These are phyloP conservation scores for Glyptemys insculpta DNA, from an alignment of 2,797 vertebrate species.

Conservation along the genomic window DNA sequence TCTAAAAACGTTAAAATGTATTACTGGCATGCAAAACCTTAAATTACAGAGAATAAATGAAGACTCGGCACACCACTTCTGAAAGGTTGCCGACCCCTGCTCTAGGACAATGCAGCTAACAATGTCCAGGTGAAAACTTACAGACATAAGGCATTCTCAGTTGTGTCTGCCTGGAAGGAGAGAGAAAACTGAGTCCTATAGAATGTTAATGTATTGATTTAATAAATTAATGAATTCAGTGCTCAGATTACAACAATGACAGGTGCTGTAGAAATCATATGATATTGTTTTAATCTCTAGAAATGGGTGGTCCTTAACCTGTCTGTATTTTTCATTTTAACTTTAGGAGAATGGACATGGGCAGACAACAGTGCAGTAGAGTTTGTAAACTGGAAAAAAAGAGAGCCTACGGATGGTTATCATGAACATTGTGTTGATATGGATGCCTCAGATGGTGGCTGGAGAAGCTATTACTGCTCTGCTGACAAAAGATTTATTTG, in stretches of 20 bases:
- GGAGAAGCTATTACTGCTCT: constrained; percentile 86
- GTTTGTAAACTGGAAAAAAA: constrained; percentile 91
- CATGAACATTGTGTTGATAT: constrained; percentile 85
- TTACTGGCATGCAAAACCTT: too few species aligned
- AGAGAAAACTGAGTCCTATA: background rate
- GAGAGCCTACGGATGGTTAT: constrained; percentile 73
- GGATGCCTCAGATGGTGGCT: constrained; percentile 82
- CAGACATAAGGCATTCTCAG: background rate
- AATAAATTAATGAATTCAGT: background rate
- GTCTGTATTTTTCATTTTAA: constrained; percentile 2
- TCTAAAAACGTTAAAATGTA: too few species aligned
- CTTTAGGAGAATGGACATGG: constrained; percentile 92
- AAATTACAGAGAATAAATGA: too few species aligned
- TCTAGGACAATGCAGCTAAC: background rate
- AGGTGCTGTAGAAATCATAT: background rate
- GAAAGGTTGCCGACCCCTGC: too few species aligned
- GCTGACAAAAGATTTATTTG: constrained; percentile 89
- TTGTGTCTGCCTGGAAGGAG: background rate
- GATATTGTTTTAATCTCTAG: background rate
- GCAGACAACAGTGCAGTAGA: constrained; percentile 87
- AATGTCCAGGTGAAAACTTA: background rate
- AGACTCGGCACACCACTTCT: too few species aligned
- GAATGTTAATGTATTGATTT: background rate
- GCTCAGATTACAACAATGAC: background rate
- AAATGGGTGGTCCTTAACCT: background rate